Evolutionary conservation across 1,140 invertebrate species (phyloP).

Genomic region (Cyphomyrmex costatus): DNA sequence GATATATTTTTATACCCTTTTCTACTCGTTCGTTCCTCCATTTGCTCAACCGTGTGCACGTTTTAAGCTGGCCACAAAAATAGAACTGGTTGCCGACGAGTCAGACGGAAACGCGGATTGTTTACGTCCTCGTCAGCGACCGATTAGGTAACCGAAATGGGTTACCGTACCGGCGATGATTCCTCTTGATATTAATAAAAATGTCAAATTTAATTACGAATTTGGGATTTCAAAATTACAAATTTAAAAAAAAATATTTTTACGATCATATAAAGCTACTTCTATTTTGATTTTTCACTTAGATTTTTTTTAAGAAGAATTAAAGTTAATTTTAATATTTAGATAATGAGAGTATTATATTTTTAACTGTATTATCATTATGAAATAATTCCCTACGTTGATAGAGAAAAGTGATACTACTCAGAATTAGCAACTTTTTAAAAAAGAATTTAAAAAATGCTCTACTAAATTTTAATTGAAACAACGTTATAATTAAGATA

Average conservation of each 20-base stretch:
- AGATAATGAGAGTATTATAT: conserved; percentile 1
- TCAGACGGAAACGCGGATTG: conserved; percentile 65
- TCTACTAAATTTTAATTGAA: too few species aligned
- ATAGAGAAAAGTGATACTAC: too few species aligned
- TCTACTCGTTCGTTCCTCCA: conserved; percentile 11
- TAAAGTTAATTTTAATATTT: neutral
- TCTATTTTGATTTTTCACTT: neutral
- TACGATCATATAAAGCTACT: neutral
- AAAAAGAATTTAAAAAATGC: too few species aligned
- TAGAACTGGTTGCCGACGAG: conserved; percentile 64
- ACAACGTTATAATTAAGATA: too few species aligned
- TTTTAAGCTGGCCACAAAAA: conserved; percentile 49
- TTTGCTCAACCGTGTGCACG: conserved; percentile 26
- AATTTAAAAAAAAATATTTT: neutral
- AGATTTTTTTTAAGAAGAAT: neutral
- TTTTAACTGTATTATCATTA: conserved; percentile 4
- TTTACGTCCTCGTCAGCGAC: conserved; percentile 70
- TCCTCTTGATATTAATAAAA: conserved; percentile 52
- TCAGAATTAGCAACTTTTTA: too few species aligned
- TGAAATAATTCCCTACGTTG: neutral
- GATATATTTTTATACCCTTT: conserved; percentile 37
- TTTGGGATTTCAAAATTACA: neutral
- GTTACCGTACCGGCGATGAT: conserved; percentile 50
- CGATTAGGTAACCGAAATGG: conserved; percentile 62
- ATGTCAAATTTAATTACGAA: conserved; percentile 1